phyloP scores from a whole-genome alignment of 2,113 vertebrate species.

The Patagioenas fasciata region DNA sequence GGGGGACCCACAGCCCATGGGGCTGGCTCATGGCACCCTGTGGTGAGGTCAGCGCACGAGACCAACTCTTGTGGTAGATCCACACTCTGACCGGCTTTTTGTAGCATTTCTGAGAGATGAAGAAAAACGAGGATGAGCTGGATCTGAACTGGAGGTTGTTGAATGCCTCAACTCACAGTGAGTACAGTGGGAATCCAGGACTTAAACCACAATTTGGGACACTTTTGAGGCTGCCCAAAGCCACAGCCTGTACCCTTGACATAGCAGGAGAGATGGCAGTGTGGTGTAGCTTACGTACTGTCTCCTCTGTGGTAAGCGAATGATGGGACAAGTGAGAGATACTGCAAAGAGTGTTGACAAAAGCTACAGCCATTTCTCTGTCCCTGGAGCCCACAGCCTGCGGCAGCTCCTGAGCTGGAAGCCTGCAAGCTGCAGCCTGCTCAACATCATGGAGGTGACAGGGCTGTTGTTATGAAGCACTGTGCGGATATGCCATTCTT shows the following conservation, averaged over 20 bases:
- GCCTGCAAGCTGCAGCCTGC: neutral
- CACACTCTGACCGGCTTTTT: neutral
- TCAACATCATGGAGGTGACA: rapidly evolving
- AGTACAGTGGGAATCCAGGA: neutral
- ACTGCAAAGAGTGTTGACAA: neutral
- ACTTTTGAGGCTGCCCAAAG: neutral
- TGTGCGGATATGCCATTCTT: rapidly evolving
- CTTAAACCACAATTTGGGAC: neutral
- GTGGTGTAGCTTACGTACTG: neutral
- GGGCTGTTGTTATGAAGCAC: neutral
- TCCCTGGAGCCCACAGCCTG: neutral
- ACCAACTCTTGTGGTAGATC: neutral
- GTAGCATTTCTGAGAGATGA: neutral
- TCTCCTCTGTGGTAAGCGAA: neutral
- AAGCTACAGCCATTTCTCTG: neutral
- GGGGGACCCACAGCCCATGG: neutral
- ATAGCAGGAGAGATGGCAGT: neutral
- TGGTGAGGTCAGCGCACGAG: neutral
- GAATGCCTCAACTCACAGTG: neutral
- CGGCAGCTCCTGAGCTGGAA: neutral
- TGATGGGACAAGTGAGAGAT: neutral
- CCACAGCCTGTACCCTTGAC: neutral
- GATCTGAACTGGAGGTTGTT: neutral
- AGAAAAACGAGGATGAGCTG: neutral
- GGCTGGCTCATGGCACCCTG: rapidly evolving